A percentile compares a stretch with the other conserved stretches of the same genome.
Evolutionary conservation across 2,888 invertebrate species (phyloP).

Genomic region (Athrips mouffetella): DNA sequence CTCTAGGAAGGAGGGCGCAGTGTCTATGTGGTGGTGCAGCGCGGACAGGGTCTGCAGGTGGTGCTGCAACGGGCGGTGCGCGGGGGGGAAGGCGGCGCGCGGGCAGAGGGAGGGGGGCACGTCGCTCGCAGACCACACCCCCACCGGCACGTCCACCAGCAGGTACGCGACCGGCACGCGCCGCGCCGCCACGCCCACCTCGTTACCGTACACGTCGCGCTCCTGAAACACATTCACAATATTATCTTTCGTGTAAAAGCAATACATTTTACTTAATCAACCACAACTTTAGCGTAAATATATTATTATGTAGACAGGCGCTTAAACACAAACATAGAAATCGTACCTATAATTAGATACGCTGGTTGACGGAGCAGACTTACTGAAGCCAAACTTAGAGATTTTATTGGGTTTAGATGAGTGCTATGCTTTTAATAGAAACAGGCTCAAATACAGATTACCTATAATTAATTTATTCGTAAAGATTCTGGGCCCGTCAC

Average conservation of each 20-base stretch:
- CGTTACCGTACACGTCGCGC: slow-evolving; percentile 98
- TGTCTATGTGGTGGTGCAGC: slow-evolving; percentile 52
- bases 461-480: too few species aligned
- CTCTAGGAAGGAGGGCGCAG: slow-evolving; percentile 79
- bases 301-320: too few species aligned
- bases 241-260: not conserved
- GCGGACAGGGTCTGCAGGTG: slow-evolving; percentile 55
- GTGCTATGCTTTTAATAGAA: too few species aligned
- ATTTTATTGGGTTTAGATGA: too few species aligned
- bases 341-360: too few species aligned
- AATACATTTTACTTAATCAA: too few species aligned
- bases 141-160: slow-evolving; percentile 94
- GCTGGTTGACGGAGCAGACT: too few species aligned
- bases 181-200: slow-evolving; percentile 94
- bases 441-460: too few species aligned
- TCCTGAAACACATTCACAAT: slow-evolving; percentile 79
- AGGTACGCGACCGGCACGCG: slow-evolving; percentile 99
- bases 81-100: slow-evolving; percentile 52
- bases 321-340: too few species aligned
- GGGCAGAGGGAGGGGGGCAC: slow-evolving; percentile 25
- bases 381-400: too few species aligned
- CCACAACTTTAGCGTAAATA: too few species aligned
- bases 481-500: too few species aligned
- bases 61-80: slow-evolving; percentile 48
- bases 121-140: slow-evolving; percentile 87